Evolutionary conservation across 92 coral and sea anemone species (phyloP).

Genomic region (Pocillopora meandrina): DNA sequence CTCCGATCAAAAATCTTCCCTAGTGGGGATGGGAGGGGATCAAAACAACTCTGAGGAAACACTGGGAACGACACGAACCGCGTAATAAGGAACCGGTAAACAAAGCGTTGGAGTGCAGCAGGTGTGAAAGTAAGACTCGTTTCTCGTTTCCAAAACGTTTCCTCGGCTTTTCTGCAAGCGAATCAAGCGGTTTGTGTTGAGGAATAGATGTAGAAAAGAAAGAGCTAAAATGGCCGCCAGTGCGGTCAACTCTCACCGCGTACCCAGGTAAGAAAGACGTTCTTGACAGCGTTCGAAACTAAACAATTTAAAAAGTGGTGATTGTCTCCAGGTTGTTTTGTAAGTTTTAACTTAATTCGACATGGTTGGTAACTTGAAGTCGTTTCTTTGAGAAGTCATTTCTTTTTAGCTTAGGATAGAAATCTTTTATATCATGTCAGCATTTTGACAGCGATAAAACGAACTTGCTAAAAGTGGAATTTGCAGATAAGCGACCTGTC

Average conservation of each 20-base stretch:
- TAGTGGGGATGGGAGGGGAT: conserved; percentile 14
- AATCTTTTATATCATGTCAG: too few species aligned
- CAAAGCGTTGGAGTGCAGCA: conserved; percentile 7
- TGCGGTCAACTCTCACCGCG: neutral
- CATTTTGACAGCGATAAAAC: too few species aligned
- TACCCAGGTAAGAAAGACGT: neutral
- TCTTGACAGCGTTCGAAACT: neutral
- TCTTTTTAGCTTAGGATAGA: too few species aligned
- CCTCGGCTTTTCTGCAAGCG: neutral
- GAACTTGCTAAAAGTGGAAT: too few species aligned
- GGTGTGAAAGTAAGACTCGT: neutral
- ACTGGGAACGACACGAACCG: conserved; percentile 10
- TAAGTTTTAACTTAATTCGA: too few species aligned
- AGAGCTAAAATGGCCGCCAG: conserved; percentile 8
- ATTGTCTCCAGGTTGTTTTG: too few species aligned
- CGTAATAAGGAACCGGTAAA: neutral
- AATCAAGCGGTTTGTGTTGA: neutral
- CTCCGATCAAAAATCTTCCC: conserved; percentile 23
- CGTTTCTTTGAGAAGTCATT: too few species aligned
- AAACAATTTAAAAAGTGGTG: too few species aligned
- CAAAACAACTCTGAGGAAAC: neutral
- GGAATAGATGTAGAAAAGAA: neutral
- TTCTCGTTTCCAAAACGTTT: neutral
- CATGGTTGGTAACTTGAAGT: too few species aligned
- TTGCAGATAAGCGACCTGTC: too few species aligned